Conservation (phyloP, 2,888 invertebrate species). For the Carterocephalus palaemon region DNA sequence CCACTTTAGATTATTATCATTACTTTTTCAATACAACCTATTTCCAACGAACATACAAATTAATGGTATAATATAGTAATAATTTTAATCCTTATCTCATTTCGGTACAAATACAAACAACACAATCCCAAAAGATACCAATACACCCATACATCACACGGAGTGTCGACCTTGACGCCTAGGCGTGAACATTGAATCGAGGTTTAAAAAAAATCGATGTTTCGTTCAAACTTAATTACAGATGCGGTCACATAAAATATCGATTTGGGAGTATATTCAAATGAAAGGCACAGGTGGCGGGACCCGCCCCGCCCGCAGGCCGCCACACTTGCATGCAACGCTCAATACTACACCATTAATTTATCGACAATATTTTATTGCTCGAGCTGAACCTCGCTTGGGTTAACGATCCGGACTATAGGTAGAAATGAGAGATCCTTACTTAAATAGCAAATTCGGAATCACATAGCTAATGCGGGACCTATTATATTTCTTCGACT, state of each 20-base stretch:
- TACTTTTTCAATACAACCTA: no score
- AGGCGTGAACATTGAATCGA: slow-evolving; percentile 54
- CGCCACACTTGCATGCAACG: slow-evolving; percentile 48
- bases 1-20: no score
- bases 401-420: slow-evolving; percentile 29
- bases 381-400: slow-evolving; percentile 33
- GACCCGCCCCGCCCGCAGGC: slow-evolving; percentile 63
- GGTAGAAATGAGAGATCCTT: slow-evolving; percentile 10
- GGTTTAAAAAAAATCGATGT: slow-evolving; percentile 44
- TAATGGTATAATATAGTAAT: no score
- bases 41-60: no score
- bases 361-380: slow-evolving; percentile 47
- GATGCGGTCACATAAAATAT: slow-evolving; percentile 70
- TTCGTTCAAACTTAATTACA: slow-evolving; percentile 71
- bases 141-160: slow-evolving; percentile 18
- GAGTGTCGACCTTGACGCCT: slow-evolving; percentile 59
- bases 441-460: slow-evolving; percentile 4
- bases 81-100: background rate
- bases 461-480: no score
- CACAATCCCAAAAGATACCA: slow-evolving; percentile 39
- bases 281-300: slow-evolving; percentile 65
- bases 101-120: slow-evolving; percentile 32
- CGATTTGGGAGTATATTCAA: slow-evolving; percentile 67
- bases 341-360: slow-evolving; percentile 48
- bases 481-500: no score